Evolutionary conservation across 1,140 invertebrate genomes (phyloP).

Genomic region (Atta cephalotes): DNA sequence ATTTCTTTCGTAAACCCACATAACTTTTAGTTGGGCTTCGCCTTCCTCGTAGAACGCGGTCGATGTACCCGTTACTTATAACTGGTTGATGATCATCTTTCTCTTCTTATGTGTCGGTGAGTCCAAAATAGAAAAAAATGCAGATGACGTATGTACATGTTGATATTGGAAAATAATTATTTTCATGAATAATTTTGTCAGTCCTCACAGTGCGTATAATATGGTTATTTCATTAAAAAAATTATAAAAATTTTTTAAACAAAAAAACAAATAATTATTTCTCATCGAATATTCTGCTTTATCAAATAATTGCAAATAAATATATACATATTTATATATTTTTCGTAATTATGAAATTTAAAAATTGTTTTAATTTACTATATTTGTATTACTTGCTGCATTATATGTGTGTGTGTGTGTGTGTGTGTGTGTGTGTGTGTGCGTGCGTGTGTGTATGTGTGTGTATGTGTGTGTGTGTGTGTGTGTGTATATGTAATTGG

Average conservation of each 20-base stretch:
- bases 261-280: neutral
- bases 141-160: neutral
- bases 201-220: neutral
- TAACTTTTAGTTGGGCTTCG: conserved; percentile 10
- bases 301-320: neutral
- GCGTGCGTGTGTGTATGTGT: too few species aligned
- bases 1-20: conserved; percentile 58
- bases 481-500: too few species aligned
- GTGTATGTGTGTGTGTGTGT: too few species aligned
- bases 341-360: neutral
- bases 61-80: conserved; percentile 69
- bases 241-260: too few species aligned
- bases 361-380: too few species aligned
- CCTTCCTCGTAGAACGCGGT: conserved; percentile 52
- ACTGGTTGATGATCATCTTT: conserved; percentile 66
- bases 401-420: too few species aligned
- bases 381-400: too few species aligned
- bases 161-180: neutral
- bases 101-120: conserved; percentile 22
- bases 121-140: conserved; percentile 6
- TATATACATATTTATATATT: neutral
- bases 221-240: neutral
- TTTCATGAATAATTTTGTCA: neutral
- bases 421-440: too few species aligned
- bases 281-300: conserved; percentile 5